Conservation (phyloP, 2,797 vertebrate genomes). For the Anguilla obscura region DNA sequence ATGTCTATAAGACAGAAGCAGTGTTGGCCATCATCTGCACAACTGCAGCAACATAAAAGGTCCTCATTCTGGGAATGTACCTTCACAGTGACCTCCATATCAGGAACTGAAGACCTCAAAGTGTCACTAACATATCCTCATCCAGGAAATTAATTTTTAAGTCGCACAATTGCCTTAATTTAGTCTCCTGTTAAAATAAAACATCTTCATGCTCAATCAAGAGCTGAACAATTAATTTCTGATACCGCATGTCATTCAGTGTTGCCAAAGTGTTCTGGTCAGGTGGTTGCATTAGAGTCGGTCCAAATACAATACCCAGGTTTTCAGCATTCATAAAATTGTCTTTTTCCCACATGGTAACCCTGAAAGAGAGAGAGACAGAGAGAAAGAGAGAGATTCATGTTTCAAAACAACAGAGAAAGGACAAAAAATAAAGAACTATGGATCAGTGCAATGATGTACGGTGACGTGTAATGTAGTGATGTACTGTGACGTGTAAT, state of each 20-base stretch:
- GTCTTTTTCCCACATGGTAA: conserved; percentile 92
- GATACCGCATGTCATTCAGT: conserved; percentile 96
- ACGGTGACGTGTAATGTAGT: not conserved
- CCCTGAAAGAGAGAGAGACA: conserved; percentile 68
- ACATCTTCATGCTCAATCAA: conserved; percentile 98
- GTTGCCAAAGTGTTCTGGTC: conserved; percentile 92
- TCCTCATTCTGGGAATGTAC: conserved; percentile 14
- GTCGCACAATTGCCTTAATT: not conserved
- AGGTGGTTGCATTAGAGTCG: conserved; percentile 94
- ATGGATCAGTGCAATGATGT: not conserved
- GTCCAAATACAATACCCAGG: conserved; percentile 95
- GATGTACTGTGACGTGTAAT: too few species aligned
- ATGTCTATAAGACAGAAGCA: conserved; percentile 78
- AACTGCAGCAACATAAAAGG: conserved; percentile 45
- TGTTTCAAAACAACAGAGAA: not conserved
- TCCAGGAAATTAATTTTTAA: not conserved
- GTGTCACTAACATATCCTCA: not conserved
- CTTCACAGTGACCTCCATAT: not conserved
- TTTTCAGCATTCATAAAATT: conserved; percentile 99
- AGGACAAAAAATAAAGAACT: not conserved
- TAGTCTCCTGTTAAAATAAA: conserved; percentile 78
- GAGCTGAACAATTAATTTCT: conserved; percentile 94
- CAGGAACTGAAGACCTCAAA: not conserved
- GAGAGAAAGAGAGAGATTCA: not conserved
- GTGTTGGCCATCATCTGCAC: conserved; percentile 68